phyloP scores from a whole-genome alignment of 2,888 invertebrate species.

The Athalia cordata region DNA sequence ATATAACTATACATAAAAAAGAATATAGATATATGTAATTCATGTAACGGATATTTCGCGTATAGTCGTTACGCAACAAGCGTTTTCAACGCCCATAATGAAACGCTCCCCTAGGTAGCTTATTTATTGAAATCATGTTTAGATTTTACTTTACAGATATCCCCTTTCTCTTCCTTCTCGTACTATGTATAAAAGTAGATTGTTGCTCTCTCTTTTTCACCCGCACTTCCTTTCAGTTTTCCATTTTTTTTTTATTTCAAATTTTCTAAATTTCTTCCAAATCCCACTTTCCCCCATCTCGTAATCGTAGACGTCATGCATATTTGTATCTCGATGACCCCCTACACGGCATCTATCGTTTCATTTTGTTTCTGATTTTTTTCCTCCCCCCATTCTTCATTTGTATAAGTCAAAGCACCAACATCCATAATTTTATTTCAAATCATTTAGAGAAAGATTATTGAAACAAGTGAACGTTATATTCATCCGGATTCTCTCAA shows the following conservation, averaged over 20 bases:
- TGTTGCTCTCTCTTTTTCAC: constrained; percentile 54
- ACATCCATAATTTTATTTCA: not conserved
- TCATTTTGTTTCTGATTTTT: not conserved
- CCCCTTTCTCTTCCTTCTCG: not conserved
- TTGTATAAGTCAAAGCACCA: not conserved
- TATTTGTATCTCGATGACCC: constrained; percentile 52
- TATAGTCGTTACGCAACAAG: constrained; percentile 35
- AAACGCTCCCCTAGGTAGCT: constrained; percentile 68
- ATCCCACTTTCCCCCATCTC: not conserved
- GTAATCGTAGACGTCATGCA: constrained; percentile 40
- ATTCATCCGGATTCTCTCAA: not conserved
- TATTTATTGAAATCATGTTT: constrained; percentile 71
- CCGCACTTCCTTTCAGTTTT: constrained; percentile 50
- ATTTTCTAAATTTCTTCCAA: not conserved
- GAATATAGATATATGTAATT: not conserved
- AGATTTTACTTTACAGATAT: constrained; percentile 54
- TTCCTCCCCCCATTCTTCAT: not conserved
- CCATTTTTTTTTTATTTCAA: constrained; percentile 25
- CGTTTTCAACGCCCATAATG: not conserved
- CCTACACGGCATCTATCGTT: constrained; percentile 48
- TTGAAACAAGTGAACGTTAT: not conserved
- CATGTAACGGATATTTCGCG: constrained; percentile 2
- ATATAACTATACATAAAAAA: not conserved
- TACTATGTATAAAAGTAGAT: constrained; percentile 45
- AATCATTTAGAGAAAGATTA: no score